Percentiles rank a stretch among this genome's conserved stretches.
phyloP scores from a whole-genome alignment of 2,113 vertebrate genomes.

The Rhinolophus ferrumequinum region DNA sequence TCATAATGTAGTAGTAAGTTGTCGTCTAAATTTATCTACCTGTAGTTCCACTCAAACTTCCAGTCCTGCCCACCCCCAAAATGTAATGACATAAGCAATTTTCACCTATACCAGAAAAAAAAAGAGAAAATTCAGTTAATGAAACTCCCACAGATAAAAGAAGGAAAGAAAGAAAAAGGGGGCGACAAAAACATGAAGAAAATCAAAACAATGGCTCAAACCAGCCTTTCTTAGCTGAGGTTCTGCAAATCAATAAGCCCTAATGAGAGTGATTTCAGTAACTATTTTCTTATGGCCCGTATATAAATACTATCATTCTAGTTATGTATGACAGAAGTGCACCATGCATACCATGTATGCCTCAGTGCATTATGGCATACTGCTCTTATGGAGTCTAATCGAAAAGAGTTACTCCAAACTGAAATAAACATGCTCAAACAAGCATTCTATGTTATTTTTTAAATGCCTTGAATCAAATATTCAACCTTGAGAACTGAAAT shows the following conservation, averaged over 20 bases:
- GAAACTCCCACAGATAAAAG: neutral
- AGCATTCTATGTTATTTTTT: neutral
- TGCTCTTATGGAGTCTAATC: neutral
- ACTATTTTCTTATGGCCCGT: neutral
- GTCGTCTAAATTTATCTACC: neutral
- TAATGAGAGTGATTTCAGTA: neutral
- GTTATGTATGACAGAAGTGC: neutral
- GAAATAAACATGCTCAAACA: neutral
- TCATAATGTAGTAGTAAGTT: neutral
- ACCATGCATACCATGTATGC: neutral
- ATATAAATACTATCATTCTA: neutral
- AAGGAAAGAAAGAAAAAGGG: neutral
- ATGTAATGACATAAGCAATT: neutral
- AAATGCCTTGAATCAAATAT: neutral
- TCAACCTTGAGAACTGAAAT: constrained; percentile 24
- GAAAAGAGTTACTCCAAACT: neutral
- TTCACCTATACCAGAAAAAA: neutral
- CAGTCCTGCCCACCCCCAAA: neutral
- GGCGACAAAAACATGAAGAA: neutral
- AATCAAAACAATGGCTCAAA: neutral
- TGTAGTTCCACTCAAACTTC: neutral
- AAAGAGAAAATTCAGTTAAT: neutral
- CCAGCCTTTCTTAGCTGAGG: neutral
- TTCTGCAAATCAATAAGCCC: neutral
- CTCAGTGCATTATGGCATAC: neutral